phyloP scores from a whole-genome alignment of 2,797 vertebrate species.

The Harpagifer antarcticus region DNA sequence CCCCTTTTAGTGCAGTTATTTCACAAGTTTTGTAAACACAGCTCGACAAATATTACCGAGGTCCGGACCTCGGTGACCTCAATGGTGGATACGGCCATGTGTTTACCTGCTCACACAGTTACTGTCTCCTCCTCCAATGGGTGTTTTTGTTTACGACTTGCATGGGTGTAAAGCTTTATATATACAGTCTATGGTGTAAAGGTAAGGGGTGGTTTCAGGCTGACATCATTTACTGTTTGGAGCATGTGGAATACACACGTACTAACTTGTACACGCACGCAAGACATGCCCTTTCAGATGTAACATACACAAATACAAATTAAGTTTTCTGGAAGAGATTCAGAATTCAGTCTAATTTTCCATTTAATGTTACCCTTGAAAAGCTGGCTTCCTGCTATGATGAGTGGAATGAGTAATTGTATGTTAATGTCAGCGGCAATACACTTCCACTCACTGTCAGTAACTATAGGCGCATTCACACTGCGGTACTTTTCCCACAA shows the following conservation, averaged over 20 bases:
- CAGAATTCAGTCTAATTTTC: constrained; percentile 1
- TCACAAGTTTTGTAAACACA: too few relatives aligned
- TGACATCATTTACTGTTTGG: neutral
- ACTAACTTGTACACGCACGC: neutral
- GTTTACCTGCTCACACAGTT: constrained; percentile 29
- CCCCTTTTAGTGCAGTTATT: too few relatives aligned
- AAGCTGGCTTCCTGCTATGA: neutral
- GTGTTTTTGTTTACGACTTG: constrained; percentile 1
- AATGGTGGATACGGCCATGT: too few relatives aligned
- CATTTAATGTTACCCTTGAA: constrained; percentile 14
- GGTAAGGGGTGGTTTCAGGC: neutral
- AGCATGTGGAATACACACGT: neutral
- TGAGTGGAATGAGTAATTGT: constrained; percentile 7
- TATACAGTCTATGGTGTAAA: too few relatives aligned
- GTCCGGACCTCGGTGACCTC: too few relatives aligned
- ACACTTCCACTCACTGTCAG: neutral
- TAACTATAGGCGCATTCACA: too few relatives aligned
- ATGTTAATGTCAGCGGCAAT: constrained; percentile 6
- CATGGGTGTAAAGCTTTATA: too few relatives aligned
- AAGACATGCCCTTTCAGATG: constrained; percentile 1
- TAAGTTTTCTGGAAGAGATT: constrained; percentile 8
- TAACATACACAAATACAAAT: constrained; percentile 15
- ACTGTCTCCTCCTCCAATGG: constrained; percentile 4
- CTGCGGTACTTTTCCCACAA: too few relatives aligned
- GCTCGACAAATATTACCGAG: too few relatives aligned